A percentile compares a stretch with the other conserved stretches of the same genome.
These are phyloP conservation scores for Lutraria rhynchaena DNA, from an alignment of 1,140 invertebrate genomes.

Conservation along the genomic window DNA sequence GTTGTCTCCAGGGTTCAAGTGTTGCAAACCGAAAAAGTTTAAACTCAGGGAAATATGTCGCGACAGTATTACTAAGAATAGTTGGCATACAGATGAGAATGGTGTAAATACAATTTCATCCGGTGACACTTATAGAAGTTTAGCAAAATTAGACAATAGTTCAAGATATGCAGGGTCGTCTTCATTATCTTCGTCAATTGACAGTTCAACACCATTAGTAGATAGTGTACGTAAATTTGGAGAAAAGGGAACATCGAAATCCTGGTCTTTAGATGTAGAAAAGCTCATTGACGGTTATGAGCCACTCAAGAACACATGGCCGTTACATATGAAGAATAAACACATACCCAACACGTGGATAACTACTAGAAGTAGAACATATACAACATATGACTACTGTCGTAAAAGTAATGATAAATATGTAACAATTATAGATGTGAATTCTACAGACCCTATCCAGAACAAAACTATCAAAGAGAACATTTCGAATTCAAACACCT, in stretches of 20 bases:
- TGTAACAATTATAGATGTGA: conserved; percentile 46
- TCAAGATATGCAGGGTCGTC: neutral
- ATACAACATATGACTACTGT: conserved; percentile 23
- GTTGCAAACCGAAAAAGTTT: conserved; percentile 37
- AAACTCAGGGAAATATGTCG: neutral
- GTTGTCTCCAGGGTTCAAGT: conserved; percentile 63
- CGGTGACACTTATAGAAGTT: conserved; percentile 40
- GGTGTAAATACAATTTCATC: conserved; percentile 18
- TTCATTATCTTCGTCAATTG: neutral
- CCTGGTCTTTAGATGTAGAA: conserved; percentile 39
- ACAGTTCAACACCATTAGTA: neutral
- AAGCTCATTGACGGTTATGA: conserved; percentile 1
- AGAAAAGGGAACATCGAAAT: conserved; percentile 32
- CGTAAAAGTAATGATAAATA: conserved; percentile 21
- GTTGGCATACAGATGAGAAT: conserved; percentile 2
- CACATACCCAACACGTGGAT: neutral
- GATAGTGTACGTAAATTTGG: neutral
- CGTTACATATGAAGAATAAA: neutral
- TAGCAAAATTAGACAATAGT: conserved; percentile 21
- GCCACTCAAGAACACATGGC: conserved; percentile 4
- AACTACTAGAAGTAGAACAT: neutral
- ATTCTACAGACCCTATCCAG: neutral
- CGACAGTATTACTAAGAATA: conserved; percentile 17
- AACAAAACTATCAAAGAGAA: neutral
- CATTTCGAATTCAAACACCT: neutral